A percentile compares a stretch with the other conserved stretches of the same genome.
Evolutionary conservation across 2,113 vertebrate genomes (phyloP).

Genomic region (Psilopogon haemacephalus): DNA sequence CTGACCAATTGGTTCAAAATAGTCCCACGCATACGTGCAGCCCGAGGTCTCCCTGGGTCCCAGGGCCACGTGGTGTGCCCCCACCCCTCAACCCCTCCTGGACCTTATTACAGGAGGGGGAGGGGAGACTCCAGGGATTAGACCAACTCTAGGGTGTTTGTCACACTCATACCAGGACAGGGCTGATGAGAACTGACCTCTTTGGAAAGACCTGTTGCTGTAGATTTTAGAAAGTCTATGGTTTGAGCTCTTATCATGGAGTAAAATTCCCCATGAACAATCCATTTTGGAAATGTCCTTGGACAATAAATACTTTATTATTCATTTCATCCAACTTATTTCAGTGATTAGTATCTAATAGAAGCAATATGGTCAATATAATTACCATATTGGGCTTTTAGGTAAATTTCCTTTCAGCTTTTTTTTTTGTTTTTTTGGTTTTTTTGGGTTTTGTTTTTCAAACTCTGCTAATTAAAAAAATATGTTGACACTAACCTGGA

Average conservation of each 20-base stretch:
- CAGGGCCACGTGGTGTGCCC: too few species aligned
- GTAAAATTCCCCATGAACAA: neutral
- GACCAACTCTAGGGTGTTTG: too few species aligned
- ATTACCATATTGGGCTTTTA: neutral
- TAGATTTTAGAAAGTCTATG: neutral
- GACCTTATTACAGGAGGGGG: too few species aligned
- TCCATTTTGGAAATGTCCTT: neutral
- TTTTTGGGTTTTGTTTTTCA: neutral
- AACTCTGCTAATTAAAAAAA: neutral
- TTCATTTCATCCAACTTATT: neutral
- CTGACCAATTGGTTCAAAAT: too few species aligned
- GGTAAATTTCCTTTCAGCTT: neutral
- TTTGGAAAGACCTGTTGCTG: neutral
- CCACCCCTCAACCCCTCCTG: too few species aligned
- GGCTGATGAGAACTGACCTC: neutral
- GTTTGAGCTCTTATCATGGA: neutral
- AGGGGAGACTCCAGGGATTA: too few species aligned
- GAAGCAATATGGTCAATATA: neutral
- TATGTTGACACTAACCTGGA: neutral
- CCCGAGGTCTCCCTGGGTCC: too few species aligned
- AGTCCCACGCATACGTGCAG: too few species aligned
- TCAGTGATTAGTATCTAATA: neutral
- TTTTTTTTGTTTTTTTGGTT: neutral
- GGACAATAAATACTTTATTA: neutral
- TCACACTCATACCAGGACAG: too few species aligned